Conservation (phyloP, 1,140 invertebrate genomes). For the Procambarus virginalis region DNA sequence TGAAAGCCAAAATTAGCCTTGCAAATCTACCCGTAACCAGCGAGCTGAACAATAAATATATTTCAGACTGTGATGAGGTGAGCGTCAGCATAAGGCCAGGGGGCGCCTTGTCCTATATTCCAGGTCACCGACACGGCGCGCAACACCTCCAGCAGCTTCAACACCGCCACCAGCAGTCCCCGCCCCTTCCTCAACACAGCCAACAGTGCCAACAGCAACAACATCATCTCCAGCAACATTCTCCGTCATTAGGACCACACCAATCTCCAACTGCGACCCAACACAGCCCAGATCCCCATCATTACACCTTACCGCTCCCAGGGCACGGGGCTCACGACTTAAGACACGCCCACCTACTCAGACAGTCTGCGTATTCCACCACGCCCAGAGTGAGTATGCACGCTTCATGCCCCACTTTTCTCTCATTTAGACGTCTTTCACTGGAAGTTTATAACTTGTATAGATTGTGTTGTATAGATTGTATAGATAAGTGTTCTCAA, state of each 20-base stretch:
- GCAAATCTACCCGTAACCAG: too few species aligned
- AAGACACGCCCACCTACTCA: constrained; percentile 40
- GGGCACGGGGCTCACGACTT: constrained; percentile 29
- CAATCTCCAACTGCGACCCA: not conserved
- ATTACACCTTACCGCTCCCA: constrained; percentile 41
- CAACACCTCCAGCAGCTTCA: constrained; percentile 18
- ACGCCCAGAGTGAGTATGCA: constrained; percentile 38
- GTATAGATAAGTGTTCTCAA: too few species aligned
- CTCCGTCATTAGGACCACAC: not conserved
- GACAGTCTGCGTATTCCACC: constrained; percentile 26
- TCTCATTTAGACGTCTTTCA: too few species aligned
- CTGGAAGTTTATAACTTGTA: too few species aligned
- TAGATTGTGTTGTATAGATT: too few species aligned
- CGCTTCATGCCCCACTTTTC: too few species aligned
- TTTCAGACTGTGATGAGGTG: constrained; percentile 51
- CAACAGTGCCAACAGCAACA: constrained; percentile 39
- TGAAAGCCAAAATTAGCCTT: too few species aligned
- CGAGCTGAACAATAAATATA: not conserved
- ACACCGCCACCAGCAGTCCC: constrained; percentile 16
- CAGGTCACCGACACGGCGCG: constrained; percentile 3
- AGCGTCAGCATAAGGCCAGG: constrained; percentile 45
- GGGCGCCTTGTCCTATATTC: constrained; percentile 9
- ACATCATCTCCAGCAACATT: constrained; percentile 12
- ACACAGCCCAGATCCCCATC: constrained; percentile 13
- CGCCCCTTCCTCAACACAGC: constrained; percentile 1